Evolutionary conservation across 2,797 vertebrate genomes (phyloP), one percentile per base, ranked within the genome.

Genomic region (Steatocranus sp.): DNA sequence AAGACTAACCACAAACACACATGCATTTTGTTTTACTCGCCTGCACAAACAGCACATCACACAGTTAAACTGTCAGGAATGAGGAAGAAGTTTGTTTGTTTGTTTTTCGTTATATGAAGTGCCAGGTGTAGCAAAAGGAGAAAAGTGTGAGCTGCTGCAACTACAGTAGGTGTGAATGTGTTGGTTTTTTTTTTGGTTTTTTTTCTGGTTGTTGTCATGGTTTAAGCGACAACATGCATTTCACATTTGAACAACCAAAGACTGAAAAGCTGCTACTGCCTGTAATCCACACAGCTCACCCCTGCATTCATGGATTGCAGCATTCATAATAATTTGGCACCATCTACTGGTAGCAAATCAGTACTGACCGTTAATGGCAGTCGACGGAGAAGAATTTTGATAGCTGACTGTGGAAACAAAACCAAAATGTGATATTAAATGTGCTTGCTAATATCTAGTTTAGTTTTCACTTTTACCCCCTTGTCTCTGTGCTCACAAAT

Each of bases 301-400:
- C 12, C 17, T 10, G 66, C 6, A 70, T 8, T 14, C 25, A 8
- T 2, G 10, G 46, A 18, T 78, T 1, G 20, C 56, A 76, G 14
- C 17, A 79, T 88, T 82, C 30, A 53, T 66, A 86, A 85, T 83
- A 27, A 63, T 93, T 50, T 93, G 88, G 82, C 80, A 1, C 91
- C 95, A 92, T 54, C 93, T 90, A 81, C 79, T 91, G 95, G 82
- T 46, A 43, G 61, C 12, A 85, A 75, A 82, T n/a, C 12, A 34
- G 56, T 78, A 87, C 15, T 7, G 3, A 23, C 12, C 3, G 27
- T 8, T 20, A 7, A 12, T 27, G 10, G 15, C 8, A 18, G 10
- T 15, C 1, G 11, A 14, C 11, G 48, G 17, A 58, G 17, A 49
- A 53, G 20, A 17, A 50, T 70, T 17, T 30, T 48, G 66, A 25